Evolutionary conservation across 2,888 invertebrate species (phyloP).

Genomic region (Pyrrhosoma nymphula): DNA sequence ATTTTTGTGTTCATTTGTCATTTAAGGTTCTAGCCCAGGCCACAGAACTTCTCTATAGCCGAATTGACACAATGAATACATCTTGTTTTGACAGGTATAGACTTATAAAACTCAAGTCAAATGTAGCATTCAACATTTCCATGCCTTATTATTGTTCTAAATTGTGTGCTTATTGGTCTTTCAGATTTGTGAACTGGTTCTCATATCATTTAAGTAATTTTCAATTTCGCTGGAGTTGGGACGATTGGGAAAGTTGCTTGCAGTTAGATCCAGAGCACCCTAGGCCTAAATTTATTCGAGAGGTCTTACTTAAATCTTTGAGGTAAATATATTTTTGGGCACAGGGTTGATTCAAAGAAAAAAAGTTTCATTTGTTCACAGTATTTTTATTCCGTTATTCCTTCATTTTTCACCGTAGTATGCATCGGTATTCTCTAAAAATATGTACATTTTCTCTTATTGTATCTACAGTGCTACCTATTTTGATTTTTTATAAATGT

Average conservation of each 20-base stretch:
- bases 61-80: conserved; percentile 98
- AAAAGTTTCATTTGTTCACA: not conserved
- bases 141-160: not conserved
- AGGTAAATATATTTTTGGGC: conserved; percentile 82
- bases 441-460: not conserved
- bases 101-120: not conserved
- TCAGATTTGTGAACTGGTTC: conserved; percentile 97
- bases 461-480: not conserved
- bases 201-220: conserved; percentile 99
- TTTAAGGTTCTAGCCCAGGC: conserved; percentile 93
- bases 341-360: not conserved
- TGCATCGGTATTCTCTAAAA: not conserved
- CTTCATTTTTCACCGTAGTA: conserved; percentile 2
- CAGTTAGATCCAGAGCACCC: conserved; percentile 92
- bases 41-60: conserved; percentile 96
- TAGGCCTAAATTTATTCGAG: conserved; percentile 95
- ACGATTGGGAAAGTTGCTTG: conserved; percentile 95
- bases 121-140: not conserved
- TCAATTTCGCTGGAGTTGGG: conserved; percentile 99
- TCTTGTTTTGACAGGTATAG: conserved; percentile 93
- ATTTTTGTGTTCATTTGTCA: conserved; percentile 56
- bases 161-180: conserved; percentile 72
- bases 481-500: not conserved
- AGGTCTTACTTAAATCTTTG: conserved; percentile 93
- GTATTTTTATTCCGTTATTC: not conserved